phyloP scores from a whole-genome alignment of 2,113 vertebrate species.

The Mesitornis unicolor region DNA sequence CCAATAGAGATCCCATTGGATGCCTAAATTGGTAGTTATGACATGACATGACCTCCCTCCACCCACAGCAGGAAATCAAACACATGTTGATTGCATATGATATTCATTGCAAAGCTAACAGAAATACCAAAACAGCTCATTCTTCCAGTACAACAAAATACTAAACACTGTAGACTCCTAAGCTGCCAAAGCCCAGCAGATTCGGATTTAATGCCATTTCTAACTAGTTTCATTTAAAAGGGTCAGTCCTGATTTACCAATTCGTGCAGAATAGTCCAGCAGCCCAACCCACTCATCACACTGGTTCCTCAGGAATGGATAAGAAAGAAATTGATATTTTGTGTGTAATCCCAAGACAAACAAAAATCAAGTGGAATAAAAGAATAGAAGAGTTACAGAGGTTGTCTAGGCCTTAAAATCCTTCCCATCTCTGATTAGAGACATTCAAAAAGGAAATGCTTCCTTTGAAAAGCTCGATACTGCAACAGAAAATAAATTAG shows the following conservation, averaged over 20 bases:
- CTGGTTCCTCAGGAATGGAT: background rate
- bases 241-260: background rate
- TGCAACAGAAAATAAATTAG: background rate
- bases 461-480: slow-evolving; percentile 7
- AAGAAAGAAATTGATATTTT: background rate
- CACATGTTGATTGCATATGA: background rate
- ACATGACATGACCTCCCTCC: background rate
- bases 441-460: background rate
- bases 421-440: background rate
- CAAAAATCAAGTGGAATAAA: background rate
- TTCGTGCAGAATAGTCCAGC: background rate
- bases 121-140: background rate
- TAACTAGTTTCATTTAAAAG: background rate
- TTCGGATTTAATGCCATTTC: background rate
- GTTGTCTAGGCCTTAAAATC: background rate
- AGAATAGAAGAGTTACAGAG: background rate
- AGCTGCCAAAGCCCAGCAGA: background rate
- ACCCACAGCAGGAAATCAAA: background rate
- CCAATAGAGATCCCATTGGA: background rate
- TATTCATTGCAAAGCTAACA: background rate
- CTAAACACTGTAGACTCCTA: background rate
- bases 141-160: background rate
- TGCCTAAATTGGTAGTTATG: background rate
- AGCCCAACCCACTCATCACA: background rate
- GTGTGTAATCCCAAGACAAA: background rate